Base-by-base conservation (phyloP, 2,888 invertebrate genomes). In the Tiliacea aurago region DNA sequence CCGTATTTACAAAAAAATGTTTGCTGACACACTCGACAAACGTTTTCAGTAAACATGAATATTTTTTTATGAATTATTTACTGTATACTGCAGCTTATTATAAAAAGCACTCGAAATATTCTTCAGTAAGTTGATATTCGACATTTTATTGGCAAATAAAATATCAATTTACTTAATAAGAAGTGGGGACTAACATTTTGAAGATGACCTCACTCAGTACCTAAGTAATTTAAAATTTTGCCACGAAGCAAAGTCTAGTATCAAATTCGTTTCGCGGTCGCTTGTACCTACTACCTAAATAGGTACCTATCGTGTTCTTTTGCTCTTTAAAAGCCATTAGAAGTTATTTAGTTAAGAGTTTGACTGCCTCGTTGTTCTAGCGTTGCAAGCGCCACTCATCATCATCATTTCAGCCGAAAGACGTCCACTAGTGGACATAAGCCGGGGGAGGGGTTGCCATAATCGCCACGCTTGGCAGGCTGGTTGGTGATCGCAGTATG, bases 1-100 rank as follows among this genome's bases (percentile, higher is more conserved):
- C 56, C 58, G 43, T 66, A 79, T 78, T 68, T 72, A 43, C 76
- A 79, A 63, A 83, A 74, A 78, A 66, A 71, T 63, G 28, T 78
- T 66, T 83, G 47, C 59, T 51, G 53, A 45, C 58, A 55, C 58
- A 78, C 78, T 79, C 66, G 20, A 47, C 77, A 51, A 64, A 73
- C 58, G 53, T 55, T 63, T 55, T 58, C 45, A 45, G 55, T 53
- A 55, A 76, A 76, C 45, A 62, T 23, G 13, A n/a, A 51, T 45
- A 41, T n/a, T 23, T 76, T 47, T 62, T 28, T n/a, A n/a, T 45
- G 0, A 18, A 67, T 28, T 41, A 58, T n/a, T 61, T 55, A 56
- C 43, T n/a, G 11, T 58, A 6, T 0, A 45, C 9, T 55, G 43
- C 6, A 56, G 45, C 10, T 64, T 81, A 55, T 55, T 53, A 61